phyloP scores from a whole-genome alignment of 2,113 vertebrate species.

The Syngnathus floridae region DNA sequence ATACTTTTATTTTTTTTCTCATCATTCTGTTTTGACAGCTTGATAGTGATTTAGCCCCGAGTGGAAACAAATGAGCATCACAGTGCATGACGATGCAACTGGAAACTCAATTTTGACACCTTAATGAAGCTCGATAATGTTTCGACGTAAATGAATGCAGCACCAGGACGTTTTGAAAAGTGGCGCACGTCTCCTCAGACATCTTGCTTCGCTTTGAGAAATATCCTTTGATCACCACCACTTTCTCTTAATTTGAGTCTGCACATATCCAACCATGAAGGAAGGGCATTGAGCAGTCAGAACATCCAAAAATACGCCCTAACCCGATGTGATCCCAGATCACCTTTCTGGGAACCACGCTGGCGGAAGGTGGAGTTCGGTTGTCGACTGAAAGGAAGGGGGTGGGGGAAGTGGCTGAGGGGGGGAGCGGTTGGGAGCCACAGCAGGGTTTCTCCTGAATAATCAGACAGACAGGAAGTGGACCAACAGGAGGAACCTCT shows the following conservation, averaged over 20 bases:
- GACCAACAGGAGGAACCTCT: constrained; percentile 23
- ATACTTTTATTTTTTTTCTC: neutral
- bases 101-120: neutral
- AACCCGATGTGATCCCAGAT: neutral
- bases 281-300: neutral
- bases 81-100: neutral
- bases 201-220: neutral
- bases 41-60: neutral
- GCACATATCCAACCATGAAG: neutral
- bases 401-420: constrained; percentile 16
- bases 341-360: neutral
- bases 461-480: constrained; percentile 62
- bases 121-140: neutral
- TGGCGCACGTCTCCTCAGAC: neutral
- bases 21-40: neutral
- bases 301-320: neutral
- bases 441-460: constrained; percentile 48
- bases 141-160: neutral
- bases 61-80: too few species aligned
- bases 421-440: neutral
- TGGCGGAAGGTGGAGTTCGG: constrained; percentile 18
- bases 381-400: constrained; percentile 14
- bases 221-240: neutral
- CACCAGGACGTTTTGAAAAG: neutral
- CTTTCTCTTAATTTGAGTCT: neutral